A percentile compares a stretch with the other conserved stretches of the same genome.
phyloP scores from a whole-genome alignment of 2,888 invertebrate species.

The Dynastes hyllus region DNA sequence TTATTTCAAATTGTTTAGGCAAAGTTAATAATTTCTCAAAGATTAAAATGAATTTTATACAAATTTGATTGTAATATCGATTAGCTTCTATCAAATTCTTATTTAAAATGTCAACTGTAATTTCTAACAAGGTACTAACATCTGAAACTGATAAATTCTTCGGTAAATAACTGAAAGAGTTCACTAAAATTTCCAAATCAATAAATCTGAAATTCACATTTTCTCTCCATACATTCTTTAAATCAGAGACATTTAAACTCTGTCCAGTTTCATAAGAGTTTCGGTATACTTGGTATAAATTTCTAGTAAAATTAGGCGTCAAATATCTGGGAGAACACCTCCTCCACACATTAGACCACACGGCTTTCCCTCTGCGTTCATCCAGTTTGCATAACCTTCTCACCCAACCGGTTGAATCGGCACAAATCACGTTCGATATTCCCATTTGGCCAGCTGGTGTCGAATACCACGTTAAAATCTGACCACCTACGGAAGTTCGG shows the following conservation, averaged over 20 bases:
- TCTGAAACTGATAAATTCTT: background rate
- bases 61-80: background rate
- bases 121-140: background rate
- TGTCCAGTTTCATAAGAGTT: background rate
- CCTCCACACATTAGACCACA: background rate
- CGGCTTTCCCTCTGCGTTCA: background rate
- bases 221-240: background rate
- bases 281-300: background rate
- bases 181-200: conserved; percentile 15
- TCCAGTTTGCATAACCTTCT: conserved; percentile 2
- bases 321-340: background rate
- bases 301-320: conserved; percentile 9
- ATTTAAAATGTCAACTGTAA: background rate
- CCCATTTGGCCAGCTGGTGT: conserved; percentile 3
- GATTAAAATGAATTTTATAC: background rate
- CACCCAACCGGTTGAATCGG: conserved; percentile 9
- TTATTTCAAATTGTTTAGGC: no score
- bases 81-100: background rate
- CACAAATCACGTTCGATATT: conserved; percentile 15
- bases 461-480: conserved; percentile 15
- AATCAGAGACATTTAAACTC: background rate
- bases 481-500: background rate
- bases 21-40: background rate
- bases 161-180: conserved; percentile 13
- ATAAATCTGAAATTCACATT: background rate